A percentile compares a stretch with the other conserved stretches of the same genome.
phyloP scores from a whole-genome alignment of 2,113 vertebrate genomes.

The Passer montanus region DNA sequence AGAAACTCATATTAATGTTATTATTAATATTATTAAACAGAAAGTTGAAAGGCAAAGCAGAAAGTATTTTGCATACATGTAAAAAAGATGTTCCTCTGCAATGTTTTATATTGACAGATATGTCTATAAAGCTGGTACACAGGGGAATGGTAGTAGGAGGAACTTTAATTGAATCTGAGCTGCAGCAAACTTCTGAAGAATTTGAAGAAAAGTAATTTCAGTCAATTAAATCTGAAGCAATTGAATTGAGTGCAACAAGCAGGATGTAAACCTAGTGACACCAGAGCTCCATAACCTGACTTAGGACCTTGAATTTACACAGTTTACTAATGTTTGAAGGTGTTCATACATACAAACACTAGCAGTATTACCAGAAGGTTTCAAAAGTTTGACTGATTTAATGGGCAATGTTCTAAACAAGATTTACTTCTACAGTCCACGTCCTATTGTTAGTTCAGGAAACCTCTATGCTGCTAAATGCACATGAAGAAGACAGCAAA shows the following conservation, averaged over 20 bases:
- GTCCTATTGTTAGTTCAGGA: not conserved
- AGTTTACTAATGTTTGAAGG: not conserved
- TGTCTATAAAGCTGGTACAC: not conserved
- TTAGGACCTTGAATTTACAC: not conserved
- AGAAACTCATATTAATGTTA: not conserved
- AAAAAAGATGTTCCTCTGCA: slow-evolving; percentile 12
- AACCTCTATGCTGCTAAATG: not conserved
- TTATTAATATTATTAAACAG: slow-evolving; percentile 14
- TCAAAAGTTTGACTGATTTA: not conserved
- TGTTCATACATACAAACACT: not conserved
- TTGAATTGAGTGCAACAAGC: not conserved
- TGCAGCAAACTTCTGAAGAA: not conserved
- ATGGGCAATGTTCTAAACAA: accelerated
- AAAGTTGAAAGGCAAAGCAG: slow-evolving; percentile 15
- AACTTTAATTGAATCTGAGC: slow-evolving; percentile 5
- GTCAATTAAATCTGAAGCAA: not conserved
- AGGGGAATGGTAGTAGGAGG: not conserved
- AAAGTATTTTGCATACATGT: slow-evolving; percentile 10
- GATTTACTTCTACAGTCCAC: not conserved
- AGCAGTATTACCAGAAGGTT: not conserved
- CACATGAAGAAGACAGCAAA: not conserved
- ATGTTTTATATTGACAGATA: slow-evolving; percentile 16
- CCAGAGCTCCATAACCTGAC: accelerated
- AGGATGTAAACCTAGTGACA: not conserved
- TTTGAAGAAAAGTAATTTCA: not conserved